phyloP scores from a whole-genome alignment of 2,797 vertebrate genomes.

The Lagorchestes hirsutus region DNA sequence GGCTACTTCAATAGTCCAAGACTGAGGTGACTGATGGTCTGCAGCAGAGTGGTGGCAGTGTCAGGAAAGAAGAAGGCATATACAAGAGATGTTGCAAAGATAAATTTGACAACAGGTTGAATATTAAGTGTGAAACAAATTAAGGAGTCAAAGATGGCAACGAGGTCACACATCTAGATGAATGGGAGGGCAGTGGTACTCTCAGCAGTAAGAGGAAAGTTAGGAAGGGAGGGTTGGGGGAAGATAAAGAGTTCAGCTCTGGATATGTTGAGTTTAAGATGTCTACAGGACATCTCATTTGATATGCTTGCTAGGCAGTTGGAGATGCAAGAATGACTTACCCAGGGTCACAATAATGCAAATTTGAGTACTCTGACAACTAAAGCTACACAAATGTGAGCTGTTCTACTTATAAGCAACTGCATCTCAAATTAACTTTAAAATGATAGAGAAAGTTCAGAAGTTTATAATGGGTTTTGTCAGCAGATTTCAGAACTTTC shows the following conservation, averaged over 20 bases:
- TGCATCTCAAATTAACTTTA: background rate
- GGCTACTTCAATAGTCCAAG: background rate
- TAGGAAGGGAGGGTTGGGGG: background rate
- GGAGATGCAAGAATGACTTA: background rate
- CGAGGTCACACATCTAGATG: background rate
- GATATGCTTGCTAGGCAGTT: background rate
- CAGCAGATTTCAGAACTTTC: background rate
- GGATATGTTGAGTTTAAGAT: background rate
- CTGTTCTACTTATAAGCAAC: background rate
- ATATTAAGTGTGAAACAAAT: background rate
- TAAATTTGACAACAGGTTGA: background rate
- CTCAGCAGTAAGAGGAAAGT: background rate
- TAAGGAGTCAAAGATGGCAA: background rate
- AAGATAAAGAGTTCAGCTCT: background rate
- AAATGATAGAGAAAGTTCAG: background rate
- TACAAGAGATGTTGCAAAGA: background rate
- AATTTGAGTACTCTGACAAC: background rate
- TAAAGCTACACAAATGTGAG: background rate
- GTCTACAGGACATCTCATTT: background rate
- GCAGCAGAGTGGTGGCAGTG: background rate
- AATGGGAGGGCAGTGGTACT: background rate
- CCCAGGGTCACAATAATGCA: background rate
- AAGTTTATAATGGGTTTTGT: background rate
- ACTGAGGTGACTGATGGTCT: background rate
- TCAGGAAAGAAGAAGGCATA: background rate